A percentile compares a stretch with the other conserved stretches of the same genome.
Conservation (phyloP, 2,888 invertebrate species). For the Chrysodeixis includens region DNA sequence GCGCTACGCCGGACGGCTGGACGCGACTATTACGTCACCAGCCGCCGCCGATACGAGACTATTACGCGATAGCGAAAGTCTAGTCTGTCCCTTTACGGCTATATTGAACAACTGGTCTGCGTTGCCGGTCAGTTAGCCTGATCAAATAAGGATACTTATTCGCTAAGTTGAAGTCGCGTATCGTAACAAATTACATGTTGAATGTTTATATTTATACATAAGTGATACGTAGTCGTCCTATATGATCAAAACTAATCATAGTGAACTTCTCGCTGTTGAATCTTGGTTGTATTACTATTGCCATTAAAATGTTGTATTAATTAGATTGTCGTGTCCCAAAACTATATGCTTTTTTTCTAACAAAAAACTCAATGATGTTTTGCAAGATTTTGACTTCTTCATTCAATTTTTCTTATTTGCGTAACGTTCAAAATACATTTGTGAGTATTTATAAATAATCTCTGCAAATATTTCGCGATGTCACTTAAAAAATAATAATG, state of each 20-base stretch:
- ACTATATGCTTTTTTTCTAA: too few species aligned
- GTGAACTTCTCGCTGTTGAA: constrained; percentile 28
- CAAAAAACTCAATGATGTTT: too few species aligned
- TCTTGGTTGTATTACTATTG: neutral
- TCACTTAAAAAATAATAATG: neutral
- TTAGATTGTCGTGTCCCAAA: neutral
- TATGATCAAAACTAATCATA: constrained; percentile 31
- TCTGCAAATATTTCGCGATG: neutral
- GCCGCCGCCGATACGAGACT: constrained; percentile 41
- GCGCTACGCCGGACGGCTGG: constrained; percentile 49
- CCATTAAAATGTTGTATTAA: neutral
- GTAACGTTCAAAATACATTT: neutral
- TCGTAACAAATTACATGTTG: constrained; percentile 28
- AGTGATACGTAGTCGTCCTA: constrained; percentile 24
- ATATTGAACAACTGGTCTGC: constrained; percentile 44
- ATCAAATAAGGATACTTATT: constrained; percentile 30
- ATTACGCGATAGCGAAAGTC: constrained; percentile 67
- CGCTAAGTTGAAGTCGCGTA: constrained; percentile 28
- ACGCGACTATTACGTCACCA: constrained; percentile 68
- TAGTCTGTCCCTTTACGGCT: constrained; percentile 53
- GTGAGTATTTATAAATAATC: neutral
- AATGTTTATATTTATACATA: constrained; percentile 27
- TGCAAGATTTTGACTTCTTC: too few species aligned
- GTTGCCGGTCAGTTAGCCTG: constrained; percentile 22
- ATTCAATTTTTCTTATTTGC: neutral